Conservation (phyloP, 1,140 invertebrate genomes). For the Oryzaephilus surinamensis region DNA sequence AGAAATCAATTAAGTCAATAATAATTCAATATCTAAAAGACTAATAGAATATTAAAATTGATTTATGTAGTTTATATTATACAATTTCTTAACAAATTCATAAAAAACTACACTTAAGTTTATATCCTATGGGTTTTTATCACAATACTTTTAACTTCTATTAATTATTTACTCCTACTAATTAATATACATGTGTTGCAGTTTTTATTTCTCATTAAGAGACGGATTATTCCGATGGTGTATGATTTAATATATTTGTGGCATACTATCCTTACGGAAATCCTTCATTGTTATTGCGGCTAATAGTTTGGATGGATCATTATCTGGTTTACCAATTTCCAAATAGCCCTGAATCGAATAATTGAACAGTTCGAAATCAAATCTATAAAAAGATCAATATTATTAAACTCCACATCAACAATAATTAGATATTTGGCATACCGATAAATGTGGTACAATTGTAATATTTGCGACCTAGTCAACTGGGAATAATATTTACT, state of each 20-base stretch:
- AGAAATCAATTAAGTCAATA: no score
- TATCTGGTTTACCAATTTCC: conserved; percentile 43
- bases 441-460: conserved; percentile 72
- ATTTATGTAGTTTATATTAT: no score
- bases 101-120: conserved; percentile 8
- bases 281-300: conserved; percentile 32
- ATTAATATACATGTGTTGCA: conserved; percentile 5
- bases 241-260: conserved; percentile 9
- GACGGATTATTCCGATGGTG: conserved; percentile 2
- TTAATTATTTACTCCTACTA: conserved; percentile 7
- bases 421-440: conserved; percentile 25
- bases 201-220: conserved; percentile 9
- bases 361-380: conserved; percentile 76
- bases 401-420: conserved; percentile 3
- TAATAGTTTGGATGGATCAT: conserved; percentile 29
- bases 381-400: conserved; percentile 41
- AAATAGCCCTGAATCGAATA: conserved; percentile 66
- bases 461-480: conserved; percentile 59
- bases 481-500: conserved; percentile 67
- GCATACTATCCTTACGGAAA: conserved; percentile 10
- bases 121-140: conserved; percentile 5
- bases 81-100: conserved; percentile 1
- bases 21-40: no score
- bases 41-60: no score
- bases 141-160: conserved; percentile 12